A percentile compares a stretch with the other conserved stretches of the same genome.
Conservation (phyloP, 2,113 vertebrate genomes). For the Apodemus sylvaticus region DNA sequence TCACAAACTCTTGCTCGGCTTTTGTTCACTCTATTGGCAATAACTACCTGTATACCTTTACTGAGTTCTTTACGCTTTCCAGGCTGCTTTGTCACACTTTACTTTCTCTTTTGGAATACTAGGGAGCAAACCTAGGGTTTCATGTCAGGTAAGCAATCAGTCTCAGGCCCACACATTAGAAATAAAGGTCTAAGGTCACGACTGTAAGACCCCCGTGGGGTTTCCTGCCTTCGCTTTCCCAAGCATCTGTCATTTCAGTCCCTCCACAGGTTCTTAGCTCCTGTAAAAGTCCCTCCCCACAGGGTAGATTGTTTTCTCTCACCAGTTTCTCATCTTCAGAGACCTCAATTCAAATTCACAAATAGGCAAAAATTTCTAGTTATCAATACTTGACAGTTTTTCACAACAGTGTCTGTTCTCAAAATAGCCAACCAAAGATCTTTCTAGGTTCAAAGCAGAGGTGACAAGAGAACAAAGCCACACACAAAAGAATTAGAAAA, state of each 20-base stretch:
- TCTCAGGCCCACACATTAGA: background rate
- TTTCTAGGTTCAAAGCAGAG: background rate
- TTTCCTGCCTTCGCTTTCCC: conserved; percentile 12
- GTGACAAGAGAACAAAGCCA: conserved; percentile 1
- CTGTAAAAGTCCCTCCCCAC: too few species aligned
- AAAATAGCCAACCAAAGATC: background rate
- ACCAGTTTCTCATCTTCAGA: background rate
- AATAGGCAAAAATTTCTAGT: conserved; percentile 9
- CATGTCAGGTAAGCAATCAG: background rate
- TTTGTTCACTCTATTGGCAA: background rate
- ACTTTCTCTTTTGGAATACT: background rate
- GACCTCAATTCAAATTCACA: background rate
- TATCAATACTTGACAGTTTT: background rate
- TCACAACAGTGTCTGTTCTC: background rate
- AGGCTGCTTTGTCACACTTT: too few species aligned
- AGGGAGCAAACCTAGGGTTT: background rate
- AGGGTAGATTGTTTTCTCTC: background rate
- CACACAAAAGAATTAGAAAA: background rate
- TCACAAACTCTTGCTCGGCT: background rate
- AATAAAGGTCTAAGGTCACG: background rate
- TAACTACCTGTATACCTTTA: background rate
- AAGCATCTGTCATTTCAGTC: background rate
- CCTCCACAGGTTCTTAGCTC: background rate
- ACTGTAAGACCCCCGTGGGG: background rate
- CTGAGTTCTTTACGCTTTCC: background rate